Evolutionary conservation across 1,140 invertebrate species (phyloP).

Genomic region (Holotrichia oblita): DNA sequence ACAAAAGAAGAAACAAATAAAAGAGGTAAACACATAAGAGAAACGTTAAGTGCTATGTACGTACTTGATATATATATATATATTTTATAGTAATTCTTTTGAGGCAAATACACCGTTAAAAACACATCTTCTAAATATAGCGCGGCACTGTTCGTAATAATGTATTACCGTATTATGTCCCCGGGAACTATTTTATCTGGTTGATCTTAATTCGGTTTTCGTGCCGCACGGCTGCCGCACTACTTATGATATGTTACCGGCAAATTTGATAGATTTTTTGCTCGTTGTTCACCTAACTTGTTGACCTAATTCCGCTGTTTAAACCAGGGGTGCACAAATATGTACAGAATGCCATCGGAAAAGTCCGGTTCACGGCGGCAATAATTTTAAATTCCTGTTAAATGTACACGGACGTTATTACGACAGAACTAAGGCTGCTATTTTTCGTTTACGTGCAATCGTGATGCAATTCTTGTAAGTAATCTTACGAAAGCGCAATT

Average conservation of each 20-base stretch:
- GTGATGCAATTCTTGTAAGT: no score
- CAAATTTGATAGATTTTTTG: slow-evolving; percentile 26
- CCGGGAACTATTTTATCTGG: slow-evolving; percentile 23
- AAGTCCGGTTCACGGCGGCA: neutral
- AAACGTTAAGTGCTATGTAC: neutral
- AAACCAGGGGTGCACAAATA: neutral
- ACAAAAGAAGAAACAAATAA: no score
- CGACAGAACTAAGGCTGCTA: no score
- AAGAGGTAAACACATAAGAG: no score
- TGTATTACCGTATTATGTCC: slow-evolving; percentile 17
- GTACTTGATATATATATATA: no score
- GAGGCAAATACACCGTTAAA: neutral
- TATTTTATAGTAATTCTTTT: slow-evolving; percentile 14
- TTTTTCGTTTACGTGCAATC: no score
- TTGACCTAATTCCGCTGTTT: neutral
- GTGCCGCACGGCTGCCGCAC: slow-evolving; percentile 26
- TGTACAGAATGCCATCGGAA: neutral
- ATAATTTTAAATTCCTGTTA: neutral
- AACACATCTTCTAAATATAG: slow-evolving; percentile 8
- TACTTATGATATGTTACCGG: slow-evolving; percentile 29
- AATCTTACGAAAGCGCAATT: no score
- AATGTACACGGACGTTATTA: no score
- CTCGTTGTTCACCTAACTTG: slow-evolving; percentile 24
- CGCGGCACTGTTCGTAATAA: neutral
- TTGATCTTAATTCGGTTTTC: slow-evolving; percentile 38